Base-by-base conservation (phyloP, 2,797 vertebrate species). In the Astyanax mexicanus region DNA sequence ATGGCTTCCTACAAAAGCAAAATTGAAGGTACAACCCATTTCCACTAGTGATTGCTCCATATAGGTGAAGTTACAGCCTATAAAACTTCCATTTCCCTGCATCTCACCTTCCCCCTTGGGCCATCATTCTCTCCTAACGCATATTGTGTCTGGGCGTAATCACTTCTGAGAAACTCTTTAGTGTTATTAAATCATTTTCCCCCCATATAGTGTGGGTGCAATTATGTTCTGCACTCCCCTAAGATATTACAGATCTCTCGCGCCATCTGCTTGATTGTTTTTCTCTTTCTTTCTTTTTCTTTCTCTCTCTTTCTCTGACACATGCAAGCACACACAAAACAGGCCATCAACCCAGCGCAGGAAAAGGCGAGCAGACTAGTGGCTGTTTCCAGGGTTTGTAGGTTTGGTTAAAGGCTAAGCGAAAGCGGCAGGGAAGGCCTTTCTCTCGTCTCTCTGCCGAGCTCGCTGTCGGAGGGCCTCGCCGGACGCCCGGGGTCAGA, bases 181-280 rank as follows among this genome's bases (percentile, higher is more conserved):
- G 47, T 42, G 47, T 65, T 66, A 65, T 44, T 65, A 55, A 74
- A 74, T 74, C 35, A 65, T 74, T 65, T 65, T 74, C 47, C n/a
- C n/a, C 27, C 13, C 23, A 32, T 54, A 25, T 17, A 13, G 37
- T 21, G 49, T 55, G 44, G 47, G 47, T 60, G 1, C 37, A 54
- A 65, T 73, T 44, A 73, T 42, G 9, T 11, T 27, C 15, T 52
- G 5, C 15, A 9, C 7, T n/a, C 45, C 37, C 47, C 5, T 17
- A 42, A 35, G 37, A 44, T 13, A 52, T 51, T 38, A 40, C 21
- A 15, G 12, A 8, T 35, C 60, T 51, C 19, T 38, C 17, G 29
- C 4, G 13, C 57, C 32, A 19, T 60, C 57, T 19, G n/a, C 51
- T 9, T 23, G 27, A 35, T 15, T 54, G 3, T 15, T 5, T 54